Conservation (phyloP, 2,888 invertebrate genomes). For the Encarsia formosa region DNA sequence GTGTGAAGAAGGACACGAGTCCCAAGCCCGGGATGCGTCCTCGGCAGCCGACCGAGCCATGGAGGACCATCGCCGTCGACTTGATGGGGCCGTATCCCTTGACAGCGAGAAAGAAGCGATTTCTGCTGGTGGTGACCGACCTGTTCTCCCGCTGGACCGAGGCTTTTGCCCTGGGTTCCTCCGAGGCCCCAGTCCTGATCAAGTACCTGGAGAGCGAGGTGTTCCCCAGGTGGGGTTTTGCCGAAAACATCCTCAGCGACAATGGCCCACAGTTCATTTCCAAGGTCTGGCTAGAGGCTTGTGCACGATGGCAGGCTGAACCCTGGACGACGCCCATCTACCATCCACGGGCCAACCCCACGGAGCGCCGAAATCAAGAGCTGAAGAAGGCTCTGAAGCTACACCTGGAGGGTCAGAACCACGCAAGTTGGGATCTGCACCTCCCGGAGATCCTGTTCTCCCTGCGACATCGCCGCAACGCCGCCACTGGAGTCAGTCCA, state of each 20-base stretch:
- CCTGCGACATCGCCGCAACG: too few species aligned
- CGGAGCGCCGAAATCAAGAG: background rate
- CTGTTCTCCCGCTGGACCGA: constrained; percentile 31
- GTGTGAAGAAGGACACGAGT: too few species aligned
- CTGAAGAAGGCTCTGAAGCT: too few species aligned
- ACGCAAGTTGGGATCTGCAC: too few species aligned
- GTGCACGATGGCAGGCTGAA: background rate
- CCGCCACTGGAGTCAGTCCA: too few species aligned
- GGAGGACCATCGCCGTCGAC: constrained; percentile 16
- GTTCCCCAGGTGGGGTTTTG: constrained; percentile 8
- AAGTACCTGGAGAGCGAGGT: constrained; percentile 1
- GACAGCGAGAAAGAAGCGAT: constrained; percentile 14
- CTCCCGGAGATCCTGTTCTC: too few species aligned
- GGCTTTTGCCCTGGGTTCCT: constrained; percentile 20
- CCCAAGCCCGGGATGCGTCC: constrained; percentile 7
- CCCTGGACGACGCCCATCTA: background rate
- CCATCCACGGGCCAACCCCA: background rate
- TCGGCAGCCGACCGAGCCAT: constrained; percentile 14
- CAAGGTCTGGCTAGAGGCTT: background rate
- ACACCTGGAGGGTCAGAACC: too few species aligned
- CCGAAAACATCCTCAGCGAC: constrained; percentile 10
- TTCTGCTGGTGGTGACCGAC: constrained; percentile 28
- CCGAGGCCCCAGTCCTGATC: constrained; percentile 4
- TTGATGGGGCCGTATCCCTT: constrained; percentile 29
- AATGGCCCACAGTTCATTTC: constrained; percentile 18